Evolutionary conservation across 2,888 invertebrate genomes (phyloP).

Genomic region (Neoscelio sp.): DNA sequence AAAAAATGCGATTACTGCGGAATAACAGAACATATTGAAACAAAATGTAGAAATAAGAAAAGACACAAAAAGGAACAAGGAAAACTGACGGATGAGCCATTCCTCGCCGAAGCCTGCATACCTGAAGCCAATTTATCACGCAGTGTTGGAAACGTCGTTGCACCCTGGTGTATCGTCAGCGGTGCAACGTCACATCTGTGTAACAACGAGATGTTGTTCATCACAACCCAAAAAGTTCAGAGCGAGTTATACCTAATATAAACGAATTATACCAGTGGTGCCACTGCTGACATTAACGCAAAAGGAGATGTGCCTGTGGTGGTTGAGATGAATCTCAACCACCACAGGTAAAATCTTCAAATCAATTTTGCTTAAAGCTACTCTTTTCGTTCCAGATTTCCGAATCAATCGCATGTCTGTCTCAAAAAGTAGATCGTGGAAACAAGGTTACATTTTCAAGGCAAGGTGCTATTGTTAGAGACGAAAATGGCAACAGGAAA

Average conservation of each 20-base stretch:
- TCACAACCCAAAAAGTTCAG: background rate
- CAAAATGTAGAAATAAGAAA: background rate
- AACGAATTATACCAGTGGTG: too few relatives aligned
- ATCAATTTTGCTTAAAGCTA: slow-evolving; percentile 18
- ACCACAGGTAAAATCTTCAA: background rate
- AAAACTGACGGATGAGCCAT: background rate
- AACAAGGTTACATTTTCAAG: slow-evolving; percentile 45
- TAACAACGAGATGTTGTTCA: slow-evolving; percentile 14
- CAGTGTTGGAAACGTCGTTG: too few relatives aligned
- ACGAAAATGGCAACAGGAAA: slow-evolving; percentile 8
- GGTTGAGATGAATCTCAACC: slow-evolving; percentile 8
- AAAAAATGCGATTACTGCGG: background rate
- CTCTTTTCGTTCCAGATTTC: slow-evolving; percentile 61
- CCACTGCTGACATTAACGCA: slow-evolving; percentile 11
- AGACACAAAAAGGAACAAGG: background rate
- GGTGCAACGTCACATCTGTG: slow-evolving; percentile 45
- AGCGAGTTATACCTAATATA: slow-evolving; percentile 13
- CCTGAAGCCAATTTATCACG: too few relatives aligned
- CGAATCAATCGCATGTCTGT: slow-evolving; percentile 65
- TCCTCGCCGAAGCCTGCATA: background rate
- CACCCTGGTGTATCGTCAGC: slow-evolving; percentile 24
- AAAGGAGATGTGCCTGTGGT: slow-evolving; percentile 40
- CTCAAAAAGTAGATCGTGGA: slow-evolving; percentile 43
- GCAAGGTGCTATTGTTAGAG: slow-evolving; percentile 26
- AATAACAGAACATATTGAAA: background rate